phyloP scores from a whole-genome alignment of 1,140 invertebrate genomes.

The Drosophila varians region DNA sequence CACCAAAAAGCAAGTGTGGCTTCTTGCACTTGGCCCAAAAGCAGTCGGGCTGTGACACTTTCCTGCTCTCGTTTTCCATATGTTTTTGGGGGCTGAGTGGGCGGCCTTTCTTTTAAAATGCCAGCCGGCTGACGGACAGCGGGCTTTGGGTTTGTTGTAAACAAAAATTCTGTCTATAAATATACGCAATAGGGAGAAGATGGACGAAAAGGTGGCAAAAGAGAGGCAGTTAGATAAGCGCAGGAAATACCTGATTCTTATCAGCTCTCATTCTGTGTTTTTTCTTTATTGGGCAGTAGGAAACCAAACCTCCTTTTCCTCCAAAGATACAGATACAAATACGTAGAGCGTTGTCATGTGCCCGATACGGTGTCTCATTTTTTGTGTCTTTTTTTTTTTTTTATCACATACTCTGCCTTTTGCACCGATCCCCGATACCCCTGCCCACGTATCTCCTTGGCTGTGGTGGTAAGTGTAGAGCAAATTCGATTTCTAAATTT shows the following conservation, averaged over 20 bases:
- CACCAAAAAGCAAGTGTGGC: too few species aligned
- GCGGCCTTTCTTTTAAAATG: constrained; percentile 41
- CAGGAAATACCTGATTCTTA: constrained; percentile 52
- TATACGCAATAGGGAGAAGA: constrained; percentile 11
- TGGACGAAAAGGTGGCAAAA: constrained; percentile 4
- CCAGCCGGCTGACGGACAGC: constrained; percentile 22
- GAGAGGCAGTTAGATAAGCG: constrained; percentile 29
- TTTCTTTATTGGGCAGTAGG: not conserved
- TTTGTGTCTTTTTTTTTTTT: constrained; percentile 55
- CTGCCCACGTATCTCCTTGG: not conserved
- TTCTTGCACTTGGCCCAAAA: not conserved
- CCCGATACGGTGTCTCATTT: constrained; percentile 5
- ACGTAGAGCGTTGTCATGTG: constrained; percentile 68
- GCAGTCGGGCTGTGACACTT: constrained; percentile 3
- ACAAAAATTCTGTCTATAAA: constrained; percentile 51
- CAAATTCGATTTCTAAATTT: constrained; percentile 73
- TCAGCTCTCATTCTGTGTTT: constrained; percentile 45
- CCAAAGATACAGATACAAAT: constrained; percentile 32
- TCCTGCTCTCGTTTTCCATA: not conserved
- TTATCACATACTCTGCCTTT: constrained; percentile 66
- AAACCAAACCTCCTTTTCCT: constrained; percentile 45
- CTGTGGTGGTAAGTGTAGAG: constrained; percentile 32
- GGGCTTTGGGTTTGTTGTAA: constrained; percentile 72
- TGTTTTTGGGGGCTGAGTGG: constrained; percentile 9
- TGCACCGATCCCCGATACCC: not conserved